These are phyloP conservation scores for Amaurobius ferox DNA, from an alignment of 2,888 invertebrate species.

Conservation along the genomic window DNA sequence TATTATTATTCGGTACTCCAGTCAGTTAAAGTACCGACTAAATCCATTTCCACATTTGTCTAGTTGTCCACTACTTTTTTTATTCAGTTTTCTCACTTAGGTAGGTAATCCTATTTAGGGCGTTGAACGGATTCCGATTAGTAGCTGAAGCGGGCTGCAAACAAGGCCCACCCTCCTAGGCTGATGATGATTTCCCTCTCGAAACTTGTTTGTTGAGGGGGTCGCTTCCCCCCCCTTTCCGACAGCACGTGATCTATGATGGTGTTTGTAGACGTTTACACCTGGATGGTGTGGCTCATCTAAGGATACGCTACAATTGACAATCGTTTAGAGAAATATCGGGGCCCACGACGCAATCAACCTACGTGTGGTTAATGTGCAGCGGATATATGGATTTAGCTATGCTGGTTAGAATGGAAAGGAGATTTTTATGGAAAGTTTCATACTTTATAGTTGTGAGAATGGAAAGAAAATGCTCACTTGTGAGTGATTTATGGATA, in stretches of 20 bases:
- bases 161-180: constrained; percentile 35
- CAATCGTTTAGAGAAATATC: constrained; percentile 6
- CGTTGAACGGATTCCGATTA: constrained; percentile 33
- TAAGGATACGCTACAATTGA: not conserved
- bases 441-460: no score
- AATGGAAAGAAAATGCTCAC: no score
- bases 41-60: no score
- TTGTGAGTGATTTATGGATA: no score
- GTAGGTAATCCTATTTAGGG: constrained; percentile 40
- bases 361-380: not conserved
- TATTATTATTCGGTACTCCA: no score
- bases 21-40: no score
- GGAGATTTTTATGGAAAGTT: no score
- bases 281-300: constrained; percentile 28
- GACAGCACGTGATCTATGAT: constrained; percentile 31
- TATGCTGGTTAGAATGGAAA: not conserved
- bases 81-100: not conserved
- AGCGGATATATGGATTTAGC: not conserved
- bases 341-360: not conserved
- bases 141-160: constrained; percentile 31
- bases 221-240: constrained; percentile 13
- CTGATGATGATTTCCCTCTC: constrained; percentile 38
- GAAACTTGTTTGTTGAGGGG: constrained; percentile 36
- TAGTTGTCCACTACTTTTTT: no score
- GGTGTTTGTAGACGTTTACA: constrained; percentile 32